These are phyloP conservation scores for Crotalus horridus DNA, from an alignment of 2,113 vertebrate genomes.

Conservation along the genomic window DNA sequence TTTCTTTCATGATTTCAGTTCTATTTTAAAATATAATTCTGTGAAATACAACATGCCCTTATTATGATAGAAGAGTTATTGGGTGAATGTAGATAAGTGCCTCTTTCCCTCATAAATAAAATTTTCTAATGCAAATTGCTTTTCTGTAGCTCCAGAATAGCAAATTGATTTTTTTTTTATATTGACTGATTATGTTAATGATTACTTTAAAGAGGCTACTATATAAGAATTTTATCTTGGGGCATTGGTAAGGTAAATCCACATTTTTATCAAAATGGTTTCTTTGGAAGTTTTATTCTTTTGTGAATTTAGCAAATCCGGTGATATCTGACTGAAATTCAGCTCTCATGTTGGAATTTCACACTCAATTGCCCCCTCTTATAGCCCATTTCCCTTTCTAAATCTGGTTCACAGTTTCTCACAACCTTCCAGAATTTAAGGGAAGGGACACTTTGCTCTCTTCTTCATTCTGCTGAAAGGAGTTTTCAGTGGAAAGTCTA, in stretches of 20 bases:
- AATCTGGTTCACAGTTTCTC: neutral
- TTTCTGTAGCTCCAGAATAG: neutral
- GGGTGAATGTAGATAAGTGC: conserved; percentile 15
- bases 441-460: neutral
- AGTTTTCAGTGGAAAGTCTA: neutral
- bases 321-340: neutral
- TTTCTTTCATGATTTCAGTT: conserved; percentile 11
- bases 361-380: neutral
- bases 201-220: neutral
- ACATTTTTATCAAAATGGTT: neutral
- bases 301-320: neutral
- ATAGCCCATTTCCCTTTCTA: neutral
- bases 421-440: neutral
- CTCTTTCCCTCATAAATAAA: neutral
- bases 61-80: conserved; percentile 3
- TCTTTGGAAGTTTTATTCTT: neutral
- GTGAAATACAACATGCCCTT: neutral
- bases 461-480: neutral
- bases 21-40: neutral
- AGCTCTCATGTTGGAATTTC: neutral
- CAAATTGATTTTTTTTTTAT: conserved; percentile 26
- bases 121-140: conserved; percentile 28
- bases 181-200: conserved; percentile 19
- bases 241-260: neutral
- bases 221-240: neutral